Base-by-base conservation (phyloP, 1,140 invertebrate species). In the Daktulosphaira vitifoliae region DNA sequence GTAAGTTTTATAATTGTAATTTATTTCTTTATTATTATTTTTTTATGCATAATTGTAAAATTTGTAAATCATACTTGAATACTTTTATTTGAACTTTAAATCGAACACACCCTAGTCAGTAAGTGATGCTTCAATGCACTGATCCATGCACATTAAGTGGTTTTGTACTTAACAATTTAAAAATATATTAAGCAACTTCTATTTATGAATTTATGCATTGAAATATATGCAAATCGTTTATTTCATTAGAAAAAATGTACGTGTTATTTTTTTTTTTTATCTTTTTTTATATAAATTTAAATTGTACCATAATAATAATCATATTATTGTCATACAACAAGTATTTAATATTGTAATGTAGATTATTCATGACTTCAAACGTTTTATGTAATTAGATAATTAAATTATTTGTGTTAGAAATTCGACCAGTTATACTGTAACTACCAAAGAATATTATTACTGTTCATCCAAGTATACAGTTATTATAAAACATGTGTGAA, bases 61-160 rank as follows among this genome's bases (percentile, higher is more conserved):
- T 39, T n/a, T 29, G 42, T 62, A 25, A 46, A 48, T 48, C 42
- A 22, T 62, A 48, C 38, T 62, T 25, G 56, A 62, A n/a, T 48
- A 62, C 25, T 33, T 48, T 62, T 59, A 46, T 62, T 46, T 25
- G 18, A 62, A 62, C 42, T 48, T 33, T 62, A 48, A 62, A 62
- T 62, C 56, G 56, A 62, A 62, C 42, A 62, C 56, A 62, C 56
- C 56, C 42, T 62, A 62, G 56, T 62, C 56, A 48, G 46, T 62
- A 62, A 62, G 56, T 62, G 42, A 62, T 62, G 56, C 42, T 62
- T 62, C 56, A 62, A 62, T 25, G 56, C 56, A 62, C 56, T 46
- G 44, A 62, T 48, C 42, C 44, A 48, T 62, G 56, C 56, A 62
- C 56, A 46, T 33, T 48, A 62, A 62, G 42, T 48, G 56, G 44